A percentile compares a stretch with the other conserved stretches of the same genome.
Conservation (phyloP, 2,888 invertebrate species). For the Merodon equestris region DNA sequence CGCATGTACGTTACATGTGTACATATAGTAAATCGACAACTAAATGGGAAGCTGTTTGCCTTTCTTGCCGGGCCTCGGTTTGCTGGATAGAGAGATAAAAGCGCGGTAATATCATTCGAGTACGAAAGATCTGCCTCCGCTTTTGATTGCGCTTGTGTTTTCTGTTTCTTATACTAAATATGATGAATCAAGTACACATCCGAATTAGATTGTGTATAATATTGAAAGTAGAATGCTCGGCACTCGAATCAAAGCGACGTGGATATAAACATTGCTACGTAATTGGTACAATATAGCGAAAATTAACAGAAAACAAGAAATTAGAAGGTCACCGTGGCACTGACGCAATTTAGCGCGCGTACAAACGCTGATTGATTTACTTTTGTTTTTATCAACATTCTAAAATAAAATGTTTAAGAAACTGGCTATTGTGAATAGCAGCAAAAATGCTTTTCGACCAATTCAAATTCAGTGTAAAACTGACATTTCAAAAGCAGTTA, state of each 20-base stretch:
- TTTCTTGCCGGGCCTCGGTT: background rate
- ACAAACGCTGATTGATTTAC: too few species aligned
- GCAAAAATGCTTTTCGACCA: too few species aligned
- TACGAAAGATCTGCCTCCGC: too few species aligned
- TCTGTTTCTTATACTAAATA: constrained; percentile 10
- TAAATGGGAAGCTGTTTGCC: constrained; percentile 35
- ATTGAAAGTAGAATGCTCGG: background rate
- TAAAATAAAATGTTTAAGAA: too few species aligned
- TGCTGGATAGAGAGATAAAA: constrained; percentile 14
- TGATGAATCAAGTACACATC: constrained; percentile 34
- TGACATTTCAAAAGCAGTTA: too few species aligned
- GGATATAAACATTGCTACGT: background rate
- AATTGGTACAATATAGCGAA: background rate
- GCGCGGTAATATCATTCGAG: constrained; percentile 18
- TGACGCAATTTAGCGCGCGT: background rate
- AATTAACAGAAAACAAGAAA: background rate
- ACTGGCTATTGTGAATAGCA: too few species aligned
- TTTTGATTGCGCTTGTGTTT: too few species aligned
- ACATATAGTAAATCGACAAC: background rate
- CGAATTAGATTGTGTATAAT: constrained; percentile 19
- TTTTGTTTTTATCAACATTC: too few species aligned
- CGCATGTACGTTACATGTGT: constrained; percentile 10
- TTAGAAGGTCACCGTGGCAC: background rate
- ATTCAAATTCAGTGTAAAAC: too few species aligned
- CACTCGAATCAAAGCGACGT: background rate